These are phyloP conservation scores for Ischnus inquisitorius DNA, from an alignment of 2,888 invertebrate species.

Conservation along the genomic window DNA sequence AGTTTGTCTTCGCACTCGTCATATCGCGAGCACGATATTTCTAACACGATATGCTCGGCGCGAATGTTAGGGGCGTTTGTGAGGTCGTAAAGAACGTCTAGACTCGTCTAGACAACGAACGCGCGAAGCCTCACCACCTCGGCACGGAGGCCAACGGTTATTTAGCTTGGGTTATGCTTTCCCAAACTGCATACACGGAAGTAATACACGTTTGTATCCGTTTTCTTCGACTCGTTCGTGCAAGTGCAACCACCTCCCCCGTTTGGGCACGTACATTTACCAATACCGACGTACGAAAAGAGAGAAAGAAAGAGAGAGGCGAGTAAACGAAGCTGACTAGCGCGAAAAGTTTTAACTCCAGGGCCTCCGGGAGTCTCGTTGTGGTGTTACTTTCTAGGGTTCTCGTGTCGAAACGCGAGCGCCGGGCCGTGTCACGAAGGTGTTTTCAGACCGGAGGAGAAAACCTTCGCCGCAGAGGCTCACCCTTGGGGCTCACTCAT, in stretches of 20 bases:
- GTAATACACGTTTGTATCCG: neutral
- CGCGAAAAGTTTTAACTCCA: slow-evolving; percentile 51
- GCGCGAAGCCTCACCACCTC: slow-evolving; percentile 63
- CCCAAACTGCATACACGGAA: slow-evolving; percentile 3
- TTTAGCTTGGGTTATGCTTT: slow-evolving; percentile 17
- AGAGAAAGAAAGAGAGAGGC: slow-evolving; percentile 11
- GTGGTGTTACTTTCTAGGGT: neutral
- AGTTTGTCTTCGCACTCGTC: slow-evolving; percentile 53
- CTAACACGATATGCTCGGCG: slow-evolving; percentile 44
- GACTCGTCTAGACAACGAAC: slow-evolving; percentile 64
- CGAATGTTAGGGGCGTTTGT: slow-evolving; percentile 45
- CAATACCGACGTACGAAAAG: slow-evolving; percentile 20
- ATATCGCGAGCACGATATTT: slow-evolving; percentile 55
- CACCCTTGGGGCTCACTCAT: slow-evolving; percentile 2
- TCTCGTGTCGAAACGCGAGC: slow-evolving; percentile 46
- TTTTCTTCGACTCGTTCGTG: slow-evolving; percentile 28
- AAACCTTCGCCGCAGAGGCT: slow-evolving; percentile 24
- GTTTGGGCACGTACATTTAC: neutral
- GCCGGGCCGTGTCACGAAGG: slow-evolving; percentile 54
- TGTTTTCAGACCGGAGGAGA: slow-evolving; percentile 37
- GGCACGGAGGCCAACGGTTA: slow-evolving; percentile 19
- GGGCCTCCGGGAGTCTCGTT: neutral
- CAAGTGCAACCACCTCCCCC: slow-evolving; percentile 16
- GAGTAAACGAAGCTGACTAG: slow-evolving; percentile 36
- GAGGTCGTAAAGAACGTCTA: slow-evolving; percentile 69